These are phyloP conservation scores for Pocillopora meandrina DNA, from an alignment of 92 coral and sea anemone genomes.

Conservation along the genomic window DNA sequence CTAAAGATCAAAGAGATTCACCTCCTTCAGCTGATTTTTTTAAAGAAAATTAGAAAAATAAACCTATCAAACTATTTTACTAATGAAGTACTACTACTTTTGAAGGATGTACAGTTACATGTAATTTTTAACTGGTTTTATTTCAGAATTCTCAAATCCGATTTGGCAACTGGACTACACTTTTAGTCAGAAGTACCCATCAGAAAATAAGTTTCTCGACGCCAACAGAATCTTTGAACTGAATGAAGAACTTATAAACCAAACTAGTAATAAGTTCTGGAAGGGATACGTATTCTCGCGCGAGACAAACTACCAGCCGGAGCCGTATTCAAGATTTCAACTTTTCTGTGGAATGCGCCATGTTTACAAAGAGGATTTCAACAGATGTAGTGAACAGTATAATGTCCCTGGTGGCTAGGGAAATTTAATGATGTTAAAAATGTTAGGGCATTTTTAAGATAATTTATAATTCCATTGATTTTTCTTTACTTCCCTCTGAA, in stretches of 20 bases:
- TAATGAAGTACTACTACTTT: no score
- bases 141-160: constrained; percentile 50
- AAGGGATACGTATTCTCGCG: constrained; percentile 72
- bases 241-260: constrained; percentile 75
- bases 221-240: constrained; percentile 78
- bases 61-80: no score
- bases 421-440: not conserved
- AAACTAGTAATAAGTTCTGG: constrained; percentile 71
- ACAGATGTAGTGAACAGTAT: constrained; percentile 59
- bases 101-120: not conserved
- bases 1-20: no score
- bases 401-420: constrained; percentile 81
- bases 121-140: not conserved
- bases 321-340: constrained; percentile 62
- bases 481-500: no score
- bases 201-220: constrained; percentile 63
- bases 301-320: constrained; percentile 75
- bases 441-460: not conserved
- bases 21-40: no score
- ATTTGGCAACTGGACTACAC: constrained; percentile 75
- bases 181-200: constrained; percentile 77
- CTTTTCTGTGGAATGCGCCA: constrained; percentile 85
- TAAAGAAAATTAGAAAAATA: no score
- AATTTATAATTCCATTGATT: not conserved
- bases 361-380: constrained; percentile 55